Evolutionary conservation across 2,888 invertebrate genomes (phyloP).

Genomic region (Lepidochrysops patricia): DNA sequence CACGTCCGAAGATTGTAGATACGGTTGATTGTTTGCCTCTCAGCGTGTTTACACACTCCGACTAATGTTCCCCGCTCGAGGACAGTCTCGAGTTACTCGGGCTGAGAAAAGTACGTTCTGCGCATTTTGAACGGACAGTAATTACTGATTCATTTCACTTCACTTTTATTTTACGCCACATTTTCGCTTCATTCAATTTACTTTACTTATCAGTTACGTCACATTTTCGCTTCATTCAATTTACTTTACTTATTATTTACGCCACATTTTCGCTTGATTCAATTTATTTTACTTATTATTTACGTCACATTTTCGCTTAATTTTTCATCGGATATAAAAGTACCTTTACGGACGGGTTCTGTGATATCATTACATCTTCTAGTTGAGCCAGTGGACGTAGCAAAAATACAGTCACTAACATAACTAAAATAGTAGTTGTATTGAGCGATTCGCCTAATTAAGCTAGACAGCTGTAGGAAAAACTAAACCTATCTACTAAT

Average conservation of each 20-base stretch:
- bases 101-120: slow-evolving; percentile 24
- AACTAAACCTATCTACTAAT: too few species aligned
- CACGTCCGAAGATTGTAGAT: slow-evolving; percentile 41
- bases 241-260: background rate
- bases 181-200: background rate
- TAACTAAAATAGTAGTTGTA: too few species aligned
- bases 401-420: too few species aligned
- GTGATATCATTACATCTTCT: too few species aligned
- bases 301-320: background rate
- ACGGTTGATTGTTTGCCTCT: slow-evolving; percentile 52
- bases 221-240: background rate
- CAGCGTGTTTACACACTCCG: slow-evolving; percentile 49
- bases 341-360: too few species aligned
- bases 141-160: slow-evolving; percentile 16
- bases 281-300: background rate
- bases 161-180: background rate
- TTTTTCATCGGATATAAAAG: too few species aligned
- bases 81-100: slow-evolving; percentile 45
- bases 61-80: slow-evolving; percentile 44
- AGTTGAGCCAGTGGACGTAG: too few species aligned
- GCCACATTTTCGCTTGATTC: background rate
- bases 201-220: background rate
- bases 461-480: too few species aligned
- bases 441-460: too few species aligned
- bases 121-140: slow-evolving; percentile 18